Evolutionary conservation across 2,113 vertebrate species (phyloP), one percentile per base, ranked within the genome.

Genomic region (Opisthocomus hoazin): DNA sequence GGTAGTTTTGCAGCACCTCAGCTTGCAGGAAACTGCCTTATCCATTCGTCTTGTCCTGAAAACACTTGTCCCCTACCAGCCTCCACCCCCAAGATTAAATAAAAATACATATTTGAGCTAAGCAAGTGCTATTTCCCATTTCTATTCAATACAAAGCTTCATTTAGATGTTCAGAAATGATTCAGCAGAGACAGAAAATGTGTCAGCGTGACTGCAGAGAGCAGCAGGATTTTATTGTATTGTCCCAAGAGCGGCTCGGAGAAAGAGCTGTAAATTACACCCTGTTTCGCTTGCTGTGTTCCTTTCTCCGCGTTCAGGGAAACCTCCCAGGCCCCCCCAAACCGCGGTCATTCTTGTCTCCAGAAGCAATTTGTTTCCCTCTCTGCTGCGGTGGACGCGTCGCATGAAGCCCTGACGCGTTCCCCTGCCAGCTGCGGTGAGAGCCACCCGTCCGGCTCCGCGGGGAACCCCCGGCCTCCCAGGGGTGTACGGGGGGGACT

Each of bases 321-420:
- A 11, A 20, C 20, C 2, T 21, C 56, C 9, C n/a, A 11, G 15
- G 16, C 45, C 36, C 22, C 14, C 4, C 32, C 43, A 34, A 4
- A 6, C 26, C 15, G 0, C 1, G 4, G 34, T 51, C 1, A 0
- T 10, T 48, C 8, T 37, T 39, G 19, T 21, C 8, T 88, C 15
- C 45, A 85, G 84, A 34, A 54, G 34, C 24, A 41, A 61, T 29
- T 39, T 4, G 36, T 51, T 91, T n/a, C 43, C 19, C 0, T 11
- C 14, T 34, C 9, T 54, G 14, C 45, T 30, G 57, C 7, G 4
- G 34, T 3, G 6, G 58, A 8, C 50, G 41, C 9, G 4, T 78
- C 39, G 2, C 15, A 1, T 14, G 22, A 61, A 74, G 16, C 26
- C 20, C 48, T 60, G 34, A 9, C 0, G 3, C 45, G 36, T 58